phyloP scores from a whole-genome alignment of 2,888 invertebrate genomes.

The Drosophila meridionalis region DNA sequence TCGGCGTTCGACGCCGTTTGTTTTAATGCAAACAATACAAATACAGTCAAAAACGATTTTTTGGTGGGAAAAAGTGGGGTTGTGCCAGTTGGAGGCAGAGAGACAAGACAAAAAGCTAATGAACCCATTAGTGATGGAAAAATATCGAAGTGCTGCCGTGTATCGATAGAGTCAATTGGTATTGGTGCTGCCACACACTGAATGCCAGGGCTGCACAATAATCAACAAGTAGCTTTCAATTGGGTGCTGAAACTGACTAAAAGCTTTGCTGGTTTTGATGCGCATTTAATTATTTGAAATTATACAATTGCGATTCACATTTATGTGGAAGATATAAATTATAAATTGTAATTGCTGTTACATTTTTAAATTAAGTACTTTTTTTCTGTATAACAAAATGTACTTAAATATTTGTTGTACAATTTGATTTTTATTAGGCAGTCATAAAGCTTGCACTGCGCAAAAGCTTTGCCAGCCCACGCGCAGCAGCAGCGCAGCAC shows the following conservation, averaged over 20 bases:
- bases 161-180: constrained; percentile 21
- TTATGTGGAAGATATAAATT: background rate
- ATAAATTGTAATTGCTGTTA: background rate
- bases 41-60: constrained; percentile 47
- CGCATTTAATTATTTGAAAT: background rate
- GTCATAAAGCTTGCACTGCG: constrained; percentile 32
- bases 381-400: constrained; percentile 9
- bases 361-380: background rate
- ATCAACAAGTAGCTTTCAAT: constrained; percentile 14
- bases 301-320: too few relatives aligned
- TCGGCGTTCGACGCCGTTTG: constrained; percentile 60
- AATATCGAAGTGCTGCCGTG: constrained; percentile 14
- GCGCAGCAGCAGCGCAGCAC: constrained; percentile 20
- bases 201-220: constrained; percentile 23
- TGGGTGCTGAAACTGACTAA: constrained; percentile 3
- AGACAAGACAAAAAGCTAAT: constrained; percentile 64
- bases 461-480: constrained; percentile 38
- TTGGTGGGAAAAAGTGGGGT: constrained; percentile 52
- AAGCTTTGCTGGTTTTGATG: background rate
- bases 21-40: constrained; percentile 66
- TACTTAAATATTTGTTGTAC: constrained; percentile 5
- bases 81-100: constrained; percentile 32
- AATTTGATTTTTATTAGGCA: constrained; percentile 18
- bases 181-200: background rate
- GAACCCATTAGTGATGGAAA: constrained; percentile 60